A percentile compares a stretch with the other conserved stretches of the same genome.
Conservation (phyloP, 2,888 invertebrate species). For the Mimachlamys varia region DNA sequence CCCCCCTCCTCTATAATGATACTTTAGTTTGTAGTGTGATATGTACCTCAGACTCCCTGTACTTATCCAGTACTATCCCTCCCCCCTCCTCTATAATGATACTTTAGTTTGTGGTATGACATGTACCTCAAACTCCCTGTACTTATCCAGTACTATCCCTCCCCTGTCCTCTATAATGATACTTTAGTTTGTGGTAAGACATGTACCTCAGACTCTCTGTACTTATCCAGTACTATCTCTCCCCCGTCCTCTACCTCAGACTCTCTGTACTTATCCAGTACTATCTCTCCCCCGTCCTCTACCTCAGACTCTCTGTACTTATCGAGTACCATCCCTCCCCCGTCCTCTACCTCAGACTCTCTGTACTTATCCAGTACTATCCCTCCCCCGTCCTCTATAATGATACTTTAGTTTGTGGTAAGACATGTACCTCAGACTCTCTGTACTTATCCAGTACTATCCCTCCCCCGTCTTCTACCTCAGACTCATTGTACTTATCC, state of each 20-base stretch:
- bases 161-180: constrained; percentile 86
- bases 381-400: constrained; percentile 86
- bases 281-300: constrained; percentile 85
- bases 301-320: constrained; percentile 74
- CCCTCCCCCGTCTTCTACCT: constrained; percentile 86
- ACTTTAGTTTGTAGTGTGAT: too few relatives aligned
- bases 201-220: constrained; percentile 48
- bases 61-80: constrained; percentile 84
- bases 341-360: constrained; percentile 82
- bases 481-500: constrained; percentile 75
- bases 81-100: constrained; percentile 86
- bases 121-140: constrained; percentile 48
- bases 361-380: constrained; percentile 83
- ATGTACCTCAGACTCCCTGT: constrained; percentile 48
- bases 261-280: constrained; percentile 82
- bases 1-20: constrained; percentile 86
- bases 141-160: constrained; percentile 84
- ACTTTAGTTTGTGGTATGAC: too few relatives aligned
- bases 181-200: too few relatives aligned
- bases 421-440: constrained; percentile 42
- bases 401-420: constrained; percentile 75
- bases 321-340: constrained; percentile 86
- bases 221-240: constrained; percentile 84
- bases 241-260: constrained; percentile 84
- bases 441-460: constrained; percentile 83